Evolutionary conservation across 2,113 vertebrate species (phyloP).

Genomic region (Butorides virescens): DNA sequence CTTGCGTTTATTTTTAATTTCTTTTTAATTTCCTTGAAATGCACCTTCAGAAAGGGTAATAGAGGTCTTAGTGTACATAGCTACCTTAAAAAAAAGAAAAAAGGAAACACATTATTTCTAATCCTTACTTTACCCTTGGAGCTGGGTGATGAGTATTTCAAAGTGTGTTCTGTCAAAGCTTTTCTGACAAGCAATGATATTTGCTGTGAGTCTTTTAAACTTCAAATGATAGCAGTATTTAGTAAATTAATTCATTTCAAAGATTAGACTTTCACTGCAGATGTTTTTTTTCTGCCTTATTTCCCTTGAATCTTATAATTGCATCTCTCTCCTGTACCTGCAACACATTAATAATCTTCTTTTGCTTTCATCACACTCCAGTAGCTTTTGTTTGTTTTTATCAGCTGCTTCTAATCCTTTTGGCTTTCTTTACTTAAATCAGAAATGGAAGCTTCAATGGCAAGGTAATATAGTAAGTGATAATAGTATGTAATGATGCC

Average conservation of each 20-base stretch:
- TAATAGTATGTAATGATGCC: not conserved
- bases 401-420: not conserved
- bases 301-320: constrained; percentile 46
- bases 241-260: constrained; percentile 26
- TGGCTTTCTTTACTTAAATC: not conserved
- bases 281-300: not conserved
- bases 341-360: constrained; percentile 5
- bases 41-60: not conserved
- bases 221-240: not conserved
- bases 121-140: not conserved
- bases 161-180: not conserved
- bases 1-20: not conserved
- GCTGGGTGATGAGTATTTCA: not conserved
- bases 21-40: not conserved
- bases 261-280: not conserved
- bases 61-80: not conserved
- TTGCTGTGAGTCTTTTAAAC: constrained; percentile 34
- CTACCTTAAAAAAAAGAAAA: not conserved
- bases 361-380: constrained; percentile 22
- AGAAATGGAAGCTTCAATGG: not conserved
- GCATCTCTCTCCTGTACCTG: not conserved
- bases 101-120: not conserved
- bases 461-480: not conserved
- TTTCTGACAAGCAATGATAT: not conserved
- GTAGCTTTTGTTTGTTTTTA: not conserved